Evolutionary conservation across 2,113 vertebrate genomes (phyloP).

Genomic region (Tichodroma muraria): DNA sequence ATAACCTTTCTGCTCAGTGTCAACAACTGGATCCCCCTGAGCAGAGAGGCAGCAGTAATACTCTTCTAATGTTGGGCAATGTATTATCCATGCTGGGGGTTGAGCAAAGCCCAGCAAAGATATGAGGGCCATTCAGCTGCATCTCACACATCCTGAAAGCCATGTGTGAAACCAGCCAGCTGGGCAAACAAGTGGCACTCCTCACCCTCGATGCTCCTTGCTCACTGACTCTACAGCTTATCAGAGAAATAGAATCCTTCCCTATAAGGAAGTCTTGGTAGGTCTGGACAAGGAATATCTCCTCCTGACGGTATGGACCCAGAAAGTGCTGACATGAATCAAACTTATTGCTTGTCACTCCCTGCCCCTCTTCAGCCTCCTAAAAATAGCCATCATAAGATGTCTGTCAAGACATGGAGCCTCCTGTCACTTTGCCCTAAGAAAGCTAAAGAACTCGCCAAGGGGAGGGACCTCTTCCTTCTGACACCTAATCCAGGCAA

Average conservation of each 20-base stretch:
- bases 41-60: neutral
- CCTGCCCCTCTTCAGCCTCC: constrained; percentile 57
- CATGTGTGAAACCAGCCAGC: neutral
- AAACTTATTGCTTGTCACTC: constrained; percentile 60
- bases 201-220: neutral
- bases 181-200: neutral
- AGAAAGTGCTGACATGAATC: constrained; percentile 70
- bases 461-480: constrained; percentile 68
- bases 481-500: constrained; percentile 78
- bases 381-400: constrained; percentile 85
- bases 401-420: constrained; percentile 64
- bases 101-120: neutral
- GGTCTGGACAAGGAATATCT: neutral
- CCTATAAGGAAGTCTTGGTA: neutral
- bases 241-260: neutral
- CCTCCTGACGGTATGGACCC: neutral
- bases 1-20: neutral
- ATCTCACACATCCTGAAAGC: neutral
- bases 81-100: neutral
- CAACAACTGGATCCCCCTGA: neutral
- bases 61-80: accelerated
- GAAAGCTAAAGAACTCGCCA: constrained; percentile 90
- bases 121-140: neutral
- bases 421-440: constrained; percentile 91
- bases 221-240: neutral